Percentiles rank a stretch among this genome's conserved stretches.
phyloP scores from a whole-genome alignment of 2,113 vertebrate species.

The Nesoenas mayeri region DNA sequence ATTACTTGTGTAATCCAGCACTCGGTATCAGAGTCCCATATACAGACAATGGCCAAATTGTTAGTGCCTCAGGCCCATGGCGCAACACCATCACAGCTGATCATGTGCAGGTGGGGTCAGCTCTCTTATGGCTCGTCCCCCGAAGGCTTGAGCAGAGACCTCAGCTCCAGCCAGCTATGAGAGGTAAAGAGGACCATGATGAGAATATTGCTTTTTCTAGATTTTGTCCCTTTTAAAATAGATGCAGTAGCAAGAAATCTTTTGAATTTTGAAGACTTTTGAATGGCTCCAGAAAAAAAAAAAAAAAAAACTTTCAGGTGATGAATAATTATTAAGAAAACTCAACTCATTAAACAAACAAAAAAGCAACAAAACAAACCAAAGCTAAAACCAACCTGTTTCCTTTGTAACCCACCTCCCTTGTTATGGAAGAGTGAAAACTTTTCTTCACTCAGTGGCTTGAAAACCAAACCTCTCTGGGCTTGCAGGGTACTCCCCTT shows the following conservation, averaged over 20 bases:
- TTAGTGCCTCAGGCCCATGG: rapidly evolving
- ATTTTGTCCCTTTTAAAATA: background rate
- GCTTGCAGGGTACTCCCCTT: background rate
- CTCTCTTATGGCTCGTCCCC: background rate
- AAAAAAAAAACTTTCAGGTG: background rate
- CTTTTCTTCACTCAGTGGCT: background rate
- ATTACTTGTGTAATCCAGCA: background rate
- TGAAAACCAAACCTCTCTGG: background rate
- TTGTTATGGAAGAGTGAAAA: background rate
- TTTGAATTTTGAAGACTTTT: background rate
- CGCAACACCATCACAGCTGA: background rate
- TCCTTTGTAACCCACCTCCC: background rate
- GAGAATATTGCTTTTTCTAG: background rate
- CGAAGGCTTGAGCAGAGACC: background rate
- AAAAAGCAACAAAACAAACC: background rate
- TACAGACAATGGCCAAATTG: background rate
- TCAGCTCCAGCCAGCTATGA: background rate
- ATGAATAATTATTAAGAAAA: background rate
- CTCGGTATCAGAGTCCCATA: background rate
- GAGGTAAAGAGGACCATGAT: background rate
- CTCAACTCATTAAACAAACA: background rate
- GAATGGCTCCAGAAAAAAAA: background rate
- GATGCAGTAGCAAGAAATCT: background rate
- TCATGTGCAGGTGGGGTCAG: background rate
- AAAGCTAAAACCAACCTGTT: background rate